Base-by-base conservation (phyloP, 2,888 invertebrate genomes). In the Archaeoteleia sp. region DNA sequence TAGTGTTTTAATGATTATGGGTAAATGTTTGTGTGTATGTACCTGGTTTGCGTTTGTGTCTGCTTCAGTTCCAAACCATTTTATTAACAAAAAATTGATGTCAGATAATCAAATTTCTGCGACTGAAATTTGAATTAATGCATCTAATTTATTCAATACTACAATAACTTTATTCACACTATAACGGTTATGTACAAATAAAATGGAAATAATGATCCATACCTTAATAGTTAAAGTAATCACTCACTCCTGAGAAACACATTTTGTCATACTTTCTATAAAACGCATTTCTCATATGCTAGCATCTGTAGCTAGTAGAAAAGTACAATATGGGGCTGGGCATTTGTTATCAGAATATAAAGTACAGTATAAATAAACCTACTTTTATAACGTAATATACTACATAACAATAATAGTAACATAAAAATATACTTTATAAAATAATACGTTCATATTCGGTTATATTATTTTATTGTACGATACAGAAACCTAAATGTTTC, bases 121-220 rank as follows among this genome's bases (percentile, higher is more conserved):
- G n/a, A n/a, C n/a, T n/a, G n/a, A n/a, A n/a, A n/a, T n/a, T n/a
- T n/a, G n/a, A n/a, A n/a, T n/a, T n/a, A n/a, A n/a, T n/a, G n/a
- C n/a, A n/a, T n/a, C n/a, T n/a, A n/a, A n/a, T n/a, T n/a, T n/a
- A n/a, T n/a, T n/a, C n/a, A n/a, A n/a, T n/a, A n/a, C 76, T 75
- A 79, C 72, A 74, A 78, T 78, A 72, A 62, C 73, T 81, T 82
- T 82, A 81, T 81, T 82, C 78, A 79, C 76, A 79, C 81, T 77
- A 75, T 81, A 77, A 80, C 69, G 76, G 69, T 74, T 80, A 81
- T 81, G 74, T 81, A 81, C 82, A 81, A 80, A 78, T 75, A 77
- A 74, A 78, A 78, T 76, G 76, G 67, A 75, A 78, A 78, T 75
- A 65, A 73, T 70, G 68, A 70, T 74, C 40, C 66, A 53, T 54